Percentiles rank a stretch among this genome's conserved stretches.
These are phyloP conservation scores for Nerophis ophidion DNA, from an alignment of 2,113 vertebrate genomes.

Conservation along the genomic window DNA sequence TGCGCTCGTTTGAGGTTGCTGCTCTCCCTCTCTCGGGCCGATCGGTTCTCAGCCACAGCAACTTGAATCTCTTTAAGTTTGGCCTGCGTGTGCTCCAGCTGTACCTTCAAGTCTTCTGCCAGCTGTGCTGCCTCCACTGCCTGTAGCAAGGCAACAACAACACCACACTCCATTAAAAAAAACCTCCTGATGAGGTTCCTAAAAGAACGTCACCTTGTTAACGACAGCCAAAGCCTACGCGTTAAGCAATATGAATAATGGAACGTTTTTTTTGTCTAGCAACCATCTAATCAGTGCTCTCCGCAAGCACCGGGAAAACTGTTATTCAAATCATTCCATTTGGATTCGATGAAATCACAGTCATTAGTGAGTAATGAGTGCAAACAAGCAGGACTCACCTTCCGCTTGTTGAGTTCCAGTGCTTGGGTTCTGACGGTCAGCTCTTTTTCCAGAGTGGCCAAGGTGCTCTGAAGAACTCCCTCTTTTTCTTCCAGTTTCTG, in stretches of 20 bases:
- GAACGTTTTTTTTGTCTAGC: neutral
- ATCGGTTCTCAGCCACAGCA: conserved; percentile 84
- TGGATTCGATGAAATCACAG: conserved; percentile 16
- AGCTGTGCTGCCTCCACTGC: conserved; percentile 90
- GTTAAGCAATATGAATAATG: conserved; percentile 2
- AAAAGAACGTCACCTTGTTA: neutral
- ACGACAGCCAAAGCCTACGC: neutral
- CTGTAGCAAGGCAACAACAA: conserved; percentile 63
- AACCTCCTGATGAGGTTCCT: conserved; percentile 23
- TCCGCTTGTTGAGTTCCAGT: conserved; percentile 89
- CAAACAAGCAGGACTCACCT: conserved; percentile 66
- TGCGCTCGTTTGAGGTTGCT: conserved; percentile 89
- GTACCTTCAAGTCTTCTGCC: conserved; percentile 89
- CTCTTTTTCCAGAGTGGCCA: conserved; percentile 84
- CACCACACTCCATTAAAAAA: conserved; percentile 35
- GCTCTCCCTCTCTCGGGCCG: conserved; percentile 84
- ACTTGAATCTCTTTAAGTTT: conserved; percentile 87
- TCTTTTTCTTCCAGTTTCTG: conserved; percentile 92
- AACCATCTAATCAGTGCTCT: neutral
- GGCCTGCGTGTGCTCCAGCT: conserved; percentile 86
- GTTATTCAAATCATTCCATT: conserved; percentile 17
- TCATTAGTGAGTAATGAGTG: conserved; percentile 8
- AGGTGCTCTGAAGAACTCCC: conserved; percentile 79
- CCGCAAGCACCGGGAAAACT: neutral
- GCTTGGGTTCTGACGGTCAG: conserved; percentile 80